A percentile compares a stretch with the other conserved stretches of the same genome.
These are phyloP conservation scores for Synaphobranchus kaupii DNA, from an alignment of 2,797 vertebrate genomes.

Conservation along the genomic window DNA sequence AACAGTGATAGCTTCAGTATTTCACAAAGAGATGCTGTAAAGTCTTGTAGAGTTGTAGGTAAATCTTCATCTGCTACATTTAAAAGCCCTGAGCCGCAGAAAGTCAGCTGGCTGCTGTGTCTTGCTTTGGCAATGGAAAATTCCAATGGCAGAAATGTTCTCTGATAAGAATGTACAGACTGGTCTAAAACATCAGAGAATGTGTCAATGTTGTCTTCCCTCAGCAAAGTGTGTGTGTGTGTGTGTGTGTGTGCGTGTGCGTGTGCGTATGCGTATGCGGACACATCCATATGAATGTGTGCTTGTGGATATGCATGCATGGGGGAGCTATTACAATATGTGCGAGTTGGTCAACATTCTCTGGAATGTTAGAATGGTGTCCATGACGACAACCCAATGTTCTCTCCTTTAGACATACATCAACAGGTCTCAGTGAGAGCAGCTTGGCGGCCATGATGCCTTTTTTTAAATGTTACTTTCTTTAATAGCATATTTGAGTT, in stretches of 20 bases:
- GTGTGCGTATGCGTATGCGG: neutral
- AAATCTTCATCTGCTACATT: conserved; percentile 28
- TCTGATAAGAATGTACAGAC: conserved; percentile 46
- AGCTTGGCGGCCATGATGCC: conserved; percentile 42
- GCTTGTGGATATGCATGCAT: neutral
- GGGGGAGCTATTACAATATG: neutral
- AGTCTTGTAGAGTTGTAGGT: conserved; percentile 27
- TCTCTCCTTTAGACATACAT: neutral
- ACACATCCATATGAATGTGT: neutral
- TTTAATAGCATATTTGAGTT: conserved; percentile 38
- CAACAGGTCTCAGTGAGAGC: conserved; percentile 44
- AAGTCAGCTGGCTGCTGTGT: conserved; percentile 56
- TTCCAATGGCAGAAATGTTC: conserved; percentile 43
- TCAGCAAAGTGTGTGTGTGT: neutral
- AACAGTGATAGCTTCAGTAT: neutral
- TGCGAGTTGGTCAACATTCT: conserved; percentile 51
- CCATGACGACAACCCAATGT: conserved; percentile 57
- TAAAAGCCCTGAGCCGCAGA: conserved; percentile 41
- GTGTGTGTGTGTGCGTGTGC: neutral
- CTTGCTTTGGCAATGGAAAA: conserved; percentile 33
- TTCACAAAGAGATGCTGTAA: neutral
- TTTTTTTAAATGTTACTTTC: conserved; percentile 39
- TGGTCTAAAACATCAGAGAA: conserved; percentile 11
- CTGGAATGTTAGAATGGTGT: conserved; percentile 62
- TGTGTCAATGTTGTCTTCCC: neutral